Conservation (phyloP, 2,797 vertebrate genomes). For the Thalassophryne amazonica region DNA sequence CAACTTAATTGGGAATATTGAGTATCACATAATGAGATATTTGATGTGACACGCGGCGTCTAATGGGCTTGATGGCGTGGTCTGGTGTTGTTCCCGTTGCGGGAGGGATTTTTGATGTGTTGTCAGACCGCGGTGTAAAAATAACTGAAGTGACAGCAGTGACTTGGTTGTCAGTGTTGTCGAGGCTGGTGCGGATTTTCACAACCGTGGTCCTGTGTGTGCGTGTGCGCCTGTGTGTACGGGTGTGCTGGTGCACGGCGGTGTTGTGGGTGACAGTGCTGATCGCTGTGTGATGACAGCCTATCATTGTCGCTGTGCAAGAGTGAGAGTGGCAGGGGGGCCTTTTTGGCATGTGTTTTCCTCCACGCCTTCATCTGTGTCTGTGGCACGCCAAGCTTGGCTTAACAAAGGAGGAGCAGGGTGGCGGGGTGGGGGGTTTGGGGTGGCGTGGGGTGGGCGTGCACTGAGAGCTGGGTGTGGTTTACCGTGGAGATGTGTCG, state of each 20-base stretch:
- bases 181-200: slow-evolving; percentile 76
- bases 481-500: slow-evolving; percentile 50
- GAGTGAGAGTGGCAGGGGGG: slow-evolving; percentile 78
- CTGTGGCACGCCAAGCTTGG: slow-evolving; percentile 73
- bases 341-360: slow-evolving; percentile 78
- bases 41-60: slow-evolving; percentile 75
- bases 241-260: slow-evolving; percentile 56
- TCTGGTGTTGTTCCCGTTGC: slow-evolving; percentile 76
- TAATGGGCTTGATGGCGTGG: slow-evolving; percentile 80
- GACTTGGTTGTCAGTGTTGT: slow-evolving; percentile 80
- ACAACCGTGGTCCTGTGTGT: slow-evolving; percentile 71
- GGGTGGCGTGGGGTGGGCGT: neutral
- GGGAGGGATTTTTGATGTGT: slow-evolving; percentile 77
- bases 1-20: slow-evolving; percentile 78
- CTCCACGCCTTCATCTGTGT: slow-evolving; percentile 78
- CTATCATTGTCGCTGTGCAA: slow-evolving; percentile 79
- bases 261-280: slow-evolving; percentile 78
- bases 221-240: slow-evolving; percentile 40
- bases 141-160: slow-evolving; percentile 81
- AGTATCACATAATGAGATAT: slow-evolving; percentile 79
- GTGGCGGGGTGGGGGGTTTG: slow-evolving; percentile 40
- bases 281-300: slow-evolving; percentile 80
- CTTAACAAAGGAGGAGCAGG: slow-evolving; percentile 70
- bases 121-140: slow-evolving; percentile 78
- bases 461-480: slow-evolving; percentile 59